Evolutionary conservation across 2,797 vertebrate species (phyloP).

Genomic region (Liasis olivaceus): DNA sequence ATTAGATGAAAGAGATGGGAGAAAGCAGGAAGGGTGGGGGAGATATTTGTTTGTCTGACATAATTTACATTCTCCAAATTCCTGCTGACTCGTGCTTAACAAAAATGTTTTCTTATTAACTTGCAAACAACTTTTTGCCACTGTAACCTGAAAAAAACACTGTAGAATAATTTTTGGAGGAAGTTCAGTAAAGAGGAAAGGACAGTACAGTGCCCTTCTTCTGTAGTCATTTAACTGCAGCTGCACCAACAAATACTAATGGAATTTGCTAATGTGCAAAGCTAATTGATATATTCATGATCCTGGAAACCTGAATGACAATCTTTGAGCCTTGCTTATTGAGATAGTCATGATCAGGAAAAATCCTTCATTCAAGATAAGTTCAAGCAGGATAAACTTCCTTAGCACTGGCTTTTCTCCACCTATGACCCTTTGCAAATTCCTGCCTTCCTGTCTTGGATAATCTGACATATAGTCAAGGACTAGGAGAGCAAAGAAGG

Average conservation of each 20-base stretch:
- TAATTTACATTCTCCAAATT: slow-evolving; percentile 66
- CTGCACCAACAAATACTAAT: neutral
- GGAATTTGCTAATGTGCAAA: neutral
- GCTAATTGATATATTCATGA: neutral
- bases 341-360: neutral
- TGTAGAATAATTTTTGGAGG: neutral
- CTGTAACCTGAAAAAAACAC: slow-evolving; percentile 26
- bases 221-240: neutral
- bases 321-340: neutral
- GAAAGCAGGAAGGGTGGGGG: neutral
- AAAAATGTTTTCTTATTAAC: slow-evolving; percentile 56
- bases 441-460: neutral
- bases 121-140: slow-evolving; percentile 47
- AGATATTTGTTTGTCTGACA: slow-evolving; percentile 67
- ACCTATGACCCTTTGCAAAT: neutral
- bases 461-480: neutral
- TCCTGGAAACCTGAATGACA: neutral
- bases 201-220: neutral
- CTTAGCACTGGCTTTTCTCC: neutral
- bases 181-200: neutral
- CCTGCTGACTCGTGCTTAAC: slow-evolving; percentile 56
- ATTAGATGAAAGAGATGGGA: slow-evolving; percentile 44
- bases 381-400: neutral
- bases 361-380: neutral
- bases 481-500: neutral